Evolutionary conservation across 2,113 vertebrate species (phyloP).

Genomic region (Pollimyrus isidori): DNA sequence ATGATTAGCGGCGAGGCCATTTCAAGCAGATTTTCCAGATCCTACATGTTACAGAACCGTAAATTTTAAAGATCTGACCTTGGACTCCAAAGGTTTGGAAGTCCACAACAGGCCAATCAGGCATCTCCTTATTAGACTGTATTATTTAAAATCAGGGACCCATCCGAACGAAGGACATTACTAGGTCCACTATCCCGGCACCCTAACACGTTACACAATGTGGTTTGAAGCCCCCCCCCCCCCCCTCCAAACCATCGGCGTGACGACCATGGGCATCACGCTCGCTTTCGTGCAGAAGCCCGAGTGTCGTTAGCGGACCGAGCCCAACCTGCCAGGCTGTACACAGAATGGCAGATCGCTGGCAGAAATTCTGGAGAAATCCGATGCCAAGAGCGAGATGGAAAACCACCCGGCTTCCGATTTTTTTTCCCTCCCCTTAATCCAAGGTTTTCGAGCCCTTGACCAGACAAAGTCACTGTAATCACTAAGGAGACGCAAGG

Average conservation of each 20-base stretch:
- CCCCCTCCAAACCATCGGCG: not conserved
- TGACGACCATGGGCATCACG: constrained; percentile 36
- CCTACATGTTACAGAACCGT: not conserved
- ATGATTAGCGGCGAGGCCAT: not conserved
- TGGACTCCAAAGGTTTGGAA: not conserved
- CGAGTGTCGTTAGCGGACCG: constrained; percentile 57
- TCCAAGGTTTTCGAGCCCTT: constrained; percentile 68
- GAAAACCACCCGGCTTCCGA: constrained; percentile 68
- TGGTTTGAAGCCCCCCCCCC: not conserved
- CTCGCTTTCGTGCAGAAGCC: constrained; percentile 58
- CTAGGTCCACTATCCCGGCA: not conserved
- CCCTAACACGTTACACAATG: not conserved
- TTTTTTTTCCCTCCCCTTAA: constrained; percentile 52
- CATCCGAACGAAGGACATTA: not conserved
- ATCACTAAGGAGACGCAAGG: constrained; percentile 64
- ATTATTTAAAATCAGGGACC: not conserved
- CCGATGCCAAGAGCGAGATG: constrained; percentile 67
- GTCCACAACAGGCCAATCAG: not conserved
- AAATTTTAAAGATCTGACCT: not conserved
- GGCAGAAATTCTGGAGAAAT: constrained; percentile 59
- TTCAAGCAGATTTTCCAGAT: not conserved
- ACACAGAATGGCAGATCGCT: constrained; percentile 47
- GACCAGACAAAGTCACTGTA: constrained; percentile 69
- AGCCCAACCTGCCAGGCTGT: constrained; percentile 42
- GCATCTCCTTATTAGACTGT: not conserved